A percentile compares a stretch with the other conserved stretches of the same genome.
Evolutionary conservation across 1,140 invertebrate species (phyloP).

Genomic region (Stegodyphus mimosarum): DNA sequence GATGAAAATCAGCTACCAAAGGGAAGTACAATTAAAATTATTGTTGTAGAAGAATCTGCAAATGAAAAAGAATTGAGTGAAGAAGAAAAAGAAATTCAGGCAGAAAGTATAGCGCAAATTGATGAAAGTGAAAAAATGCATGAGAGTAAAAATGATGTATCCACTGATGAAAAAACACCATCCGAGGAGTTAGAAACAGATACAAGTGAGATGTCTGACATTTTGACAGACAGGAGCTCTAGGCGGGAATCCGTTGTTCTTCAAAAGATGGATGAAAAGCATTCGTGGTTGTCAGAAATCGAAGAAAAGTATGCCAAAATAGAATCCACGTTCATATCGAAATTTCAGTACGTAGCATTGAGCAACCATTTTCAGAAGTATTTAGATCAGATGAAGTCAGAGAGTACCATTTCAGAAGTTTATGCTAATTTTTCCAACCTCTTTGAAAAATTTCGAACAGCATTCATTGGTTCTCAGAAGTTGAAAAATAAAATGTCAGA

Average conservation of each 20-base stretch:
- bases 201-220: too few species aligned
- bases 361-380: slow-evolving; percentile 27
- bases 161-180: too few species aligned
- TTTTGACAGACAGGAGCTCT: too few species aligned
- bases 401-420: background rate
- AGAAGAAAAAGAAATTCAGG: too few species aligned
- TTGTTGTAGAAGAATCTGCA: too few species aligned
- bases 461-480: background rate
- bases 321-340: slow-evolving; percentile 5
- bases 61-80: too few species aligned
- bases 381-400: background rate
- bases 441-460: slow-evolving; percentile 18
- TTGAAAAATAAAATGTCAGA: slow-evolving; percentile 1
- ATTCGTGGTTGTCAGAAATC: slow-evolving; percentile 20
- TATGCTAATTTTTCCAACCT: slow-evolving; percentile 10
- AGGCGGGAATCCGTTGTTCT: background rate
- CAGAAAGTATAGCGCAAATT: too few species aligned
- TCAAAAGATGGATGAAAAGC: slow-evolving; percentile 5
- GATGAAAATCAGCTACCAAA: too few species aligned
- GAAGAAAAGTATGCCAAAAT: background rate
- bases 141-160: too few species aligned
- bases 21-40: too few species aligned
- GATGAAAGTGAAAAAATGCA: too few species aligned
- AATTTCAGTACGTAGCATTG: slow-evolving; percentile 20
- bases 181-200: too few species aligned